Evolutionary conservation across 2,888 invertebrate species (phyloP), one percentile per base, ranked within the genome.

Genomic region (Tenthredo distinguenda): DNA sequence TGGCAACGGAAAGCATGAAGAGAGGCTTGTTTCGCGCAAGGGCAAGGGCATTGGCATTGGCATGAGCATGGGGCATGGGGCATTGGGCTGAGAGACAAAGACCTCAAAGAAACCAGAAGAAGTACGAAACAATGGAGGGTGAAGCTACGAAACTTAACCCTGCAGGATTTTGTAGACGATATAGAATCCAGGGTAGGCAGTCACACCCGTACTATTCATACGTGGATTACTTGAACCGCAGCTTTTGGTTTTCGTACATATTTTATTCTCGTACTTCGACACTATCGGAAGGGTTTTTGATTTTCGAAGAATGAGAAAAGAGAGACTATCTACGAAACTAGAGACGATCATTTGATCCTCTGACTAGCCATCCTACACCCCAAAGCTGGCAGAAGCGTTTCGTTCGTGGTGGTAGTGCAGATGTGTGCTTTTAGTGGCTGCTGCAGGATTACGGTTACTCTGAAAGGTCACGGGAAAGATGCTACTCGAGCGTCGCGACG

Each of bases 361-460:
- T 74, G n/a, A 74, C 74, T 9, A 74, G 21, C 43, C 40, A 26
- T 50, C 0, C n/a, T 6, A 50, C 1, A 50, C 1, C 18, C 74
- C 40, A 74, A n/a, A 50, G n/a, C 50, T 50, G 43, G 12, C 43
- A 43, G 74, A 26, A 74, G 31, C 31, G 50, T n/a, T 31, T 21
- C 18, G 26, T 21, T 31, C 50, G 6, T 26, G 26, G 15, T 26
- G 12, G 12, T 18, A 31, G 26, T 76, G 34, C 50, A 58, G 40
- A 58, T 10, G 21, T 62, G 34, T 21, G 81, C 81, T 81, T 81
- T 81, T 81, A 81, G 62, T 81, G 81, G 50, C 62, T 79, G 18
- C 34, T 58, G 79, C 58, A 81, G 62, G 81, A 81, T 81, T 81
- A 62, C 62, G 81, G 81, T 81, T 81, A 62, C 21, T 81, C 62